A percentile compares a stretch with the other conserved stretches of the same genome.
These are phyloP conservation scores for Prosopocoilus inquinatus DNA, from an alignment of 2,888 invertebrate species.

Conservation along the genomic window DNA sequence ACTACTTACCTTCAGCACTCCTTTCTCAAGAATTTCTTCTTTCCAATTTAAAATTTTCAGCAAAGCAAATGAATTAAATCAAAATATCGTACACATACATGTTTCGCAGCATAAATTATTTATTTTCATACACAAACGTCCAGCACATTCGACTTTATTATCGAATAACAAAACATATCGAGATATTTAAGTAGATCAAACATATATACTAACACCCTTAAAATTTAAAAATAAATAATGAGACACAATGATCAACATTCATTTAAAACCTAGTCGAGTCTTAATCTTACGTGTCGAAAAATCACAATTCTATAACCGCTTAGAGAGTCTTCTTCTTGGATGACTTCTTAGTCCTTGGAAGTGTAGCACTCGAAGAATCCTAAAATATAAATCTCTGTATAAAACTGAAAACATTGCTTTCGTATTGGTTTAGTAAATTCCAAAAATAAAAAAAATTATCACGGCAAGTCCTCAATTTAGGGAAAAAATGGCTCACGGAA, in stretches of 20 bases:
- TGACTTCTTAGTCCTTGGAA: conserved; percentile 69
- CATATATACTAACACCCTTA: conserved; percentile 13
- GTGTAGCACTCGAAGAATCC: conserved; percentile 68
- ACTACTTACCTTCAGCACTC: too few relatives aligned
- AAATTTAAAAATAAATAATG: conserved; percentile 21
- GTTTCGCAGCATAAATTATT: too few relatives aligned
- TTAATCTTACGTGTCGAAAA: conserved; percentile 9
- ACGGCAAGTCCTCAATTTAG: too few relatives aligned
- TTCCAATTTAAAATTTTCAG: too few relatives aligned
- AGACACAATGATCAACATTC: conserved; percentile 15
- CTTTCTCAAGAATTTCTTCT: too few relatives aligned
- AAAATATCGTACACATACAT: too few relatives aligned
- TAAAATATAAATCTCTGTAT: conserved; percentile 45
- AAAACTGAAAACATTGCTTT: conserved; percentile 9
- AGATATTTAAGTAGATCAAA: not conserved
- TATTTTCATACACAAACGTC: too few relatives aligned
- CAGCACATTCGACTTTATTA: too few relatives aligned
- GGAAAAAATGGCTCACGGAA: too few relatives aligned
- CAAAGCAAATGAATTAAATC: too few relatives aligned
- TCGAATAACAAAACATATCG: too few relatives aligned
- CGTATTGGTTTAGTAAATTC: conserved; percentile 3
- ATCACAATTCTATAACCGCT: conserved; percentile 19
- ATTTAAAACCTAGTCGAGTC: conserved; percentile 16
- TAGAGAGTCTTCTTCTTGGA: conserved; percentile 65
- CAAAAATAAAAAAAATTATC: conserved; percentile 6